These are phyloP conservation scores for Brachionus manjavacas DNA, from an alignment of 1,140 invertebrate genomes.

Conservation along the genomic window DNA sequence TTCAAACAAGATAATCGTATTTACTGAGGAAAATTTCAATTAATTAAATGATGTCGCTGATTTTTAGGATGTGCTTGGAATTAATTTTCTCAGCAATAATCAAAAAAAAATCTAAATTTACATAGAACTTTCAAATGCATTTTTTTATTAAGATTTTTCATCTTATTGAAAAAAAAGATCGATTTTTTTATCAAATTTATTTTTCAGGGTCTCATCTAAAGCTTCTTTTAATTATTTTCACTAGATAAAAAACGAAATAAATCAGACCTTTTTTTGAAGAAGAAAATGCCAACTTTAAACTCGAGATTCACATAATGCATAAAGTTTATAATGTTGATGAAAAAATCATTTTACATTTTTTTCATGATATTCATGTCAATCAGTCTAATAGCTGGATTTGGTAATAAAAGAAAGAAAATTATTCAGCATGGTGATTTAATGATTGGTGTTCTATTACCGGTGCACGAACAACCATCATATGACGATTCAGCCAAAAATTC, in stretches of 20 bases:
- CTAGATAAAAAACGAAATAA: not conserved
- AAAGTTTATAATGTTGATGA: not conserved
- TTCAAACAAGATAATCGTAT: not conserved
- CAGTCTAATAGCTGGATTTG: not conserved
- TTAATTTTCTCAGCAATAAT: not conserved
- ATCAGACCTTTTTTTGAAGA: not conserved
- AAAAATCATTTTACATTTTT: not conserved
- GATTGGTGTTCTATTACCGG: conserved; percentile 69
- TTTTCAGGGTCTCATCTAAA: not conserved
- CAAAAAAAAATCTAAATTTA: not conserved
- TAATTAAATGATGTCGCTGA: not conserved
- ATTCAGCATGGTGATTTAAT: conserved; percentile 65
- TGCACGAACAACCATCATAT: conserved; percentile 66
- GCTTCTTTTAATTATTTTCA: not conserved
- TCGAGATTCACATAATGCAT: not conserved
- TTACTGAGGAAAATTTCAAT: not conserved
- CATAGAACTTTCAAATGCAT: not conserved
- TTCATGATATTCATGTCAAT: not conserved
- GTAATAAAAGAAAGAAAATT: conserved; percentile 52
- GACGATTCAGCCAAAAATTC: conserved; percentile 45
- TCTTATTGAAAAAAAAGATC: not conserved
- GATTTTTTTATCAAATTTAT: not conserved
- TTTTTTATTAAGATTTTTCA: not conserved
- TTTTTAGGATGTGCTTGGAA: not conserved
- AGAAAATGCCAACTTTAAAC: not conserved